phyloP scores from a whole-genome alignment of 1,140 invertebrate genomes.

The Leptinotarsa texana region DNA sequence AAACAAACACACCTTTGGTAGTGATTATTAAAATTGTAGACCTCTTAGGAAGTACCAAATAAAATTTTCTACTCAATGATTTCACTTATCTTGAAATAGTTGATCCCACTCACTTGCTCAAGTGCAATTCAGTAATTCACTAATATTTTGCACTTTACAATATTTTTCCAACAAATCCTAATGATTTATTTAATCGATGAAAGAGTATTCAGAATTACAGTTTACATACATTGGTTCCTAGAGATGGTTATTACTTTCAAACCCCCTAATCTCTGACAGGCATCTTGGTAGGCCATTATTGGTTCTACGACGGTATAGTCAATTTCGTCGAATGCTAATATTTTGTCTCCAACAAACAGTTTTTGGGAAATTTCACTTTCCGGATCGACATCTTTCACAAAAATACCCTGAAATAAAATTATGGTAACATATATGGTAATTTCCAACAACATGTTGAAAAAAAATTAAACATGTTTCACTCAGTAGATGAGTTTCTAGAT shows the following conservation, averaged over 20 bases:
- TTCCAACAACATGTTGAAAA: background rate
- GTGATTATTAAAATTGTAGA: background rate
- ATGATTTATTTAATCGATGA: background rate
- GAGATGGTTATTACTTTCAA: conserved; percentile 45
- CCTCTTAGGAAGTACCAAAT: background rate
- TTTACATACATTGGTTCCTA: conserved; percentile 32
- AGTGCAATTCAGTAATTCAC: background rate
- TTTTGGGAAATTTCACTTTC: conserved; percentile 50
- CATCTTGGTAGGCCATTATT: conserved; percentile 49
- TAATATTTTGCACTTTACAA: background rate
- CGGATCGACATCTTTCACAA: conserved; percentile 49
- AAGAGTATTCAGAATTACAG: background rate
- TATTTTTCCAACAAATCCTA: background rate
- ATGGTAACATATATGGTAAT: background rate
- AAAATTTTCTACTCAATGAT: conserved; percentile 1
- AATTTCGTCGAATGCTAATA: conserved; percentile 51
- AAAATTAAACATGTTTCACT: background rate
- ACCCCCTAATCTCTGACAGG: conserved; percentile 41
- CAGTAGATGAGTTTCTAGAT: background rate
- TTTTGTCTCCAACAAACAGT: conserved; percentile 49
- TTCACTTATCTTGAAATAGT: background rate
- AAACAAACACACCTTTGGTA: background rate
- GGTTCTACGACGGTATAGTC: conserved; percentile 51
- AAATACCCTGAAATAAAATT: conserved; percentile 48
- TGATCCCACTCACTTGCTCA: background rate